Percentiles rank a stretch among this genome's conserved stretches.
Conservation (phyloP, 2,888 invertebrate species). For the Lasioglossum leucozonium region DNA sequence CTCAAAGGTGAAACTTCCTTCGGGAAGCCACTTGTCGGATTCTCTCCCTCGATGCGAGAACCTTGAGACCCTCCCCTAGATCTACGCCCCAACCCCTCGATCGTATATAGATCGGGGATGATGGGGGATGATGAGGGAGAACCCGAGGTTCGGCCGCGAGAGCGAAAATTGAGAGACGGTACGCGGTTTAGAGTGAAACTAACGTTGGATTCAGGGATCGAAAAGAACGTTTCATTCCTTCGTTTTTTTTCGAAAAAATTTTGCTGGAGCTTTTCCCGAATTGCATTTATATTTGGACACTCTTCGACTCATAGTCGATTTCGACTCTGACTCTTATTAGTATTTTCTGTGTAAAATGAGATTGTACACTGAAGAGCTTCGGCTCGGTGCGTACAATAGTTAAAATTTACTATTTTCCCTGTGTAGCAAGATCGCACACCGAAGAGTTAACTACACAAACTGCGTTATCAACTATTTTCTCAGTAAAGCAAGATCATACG, state of each 20-base stretch:
- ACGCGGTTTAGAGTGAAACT: background rate
- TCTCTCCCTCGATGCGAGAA: conserved; percentile 49
- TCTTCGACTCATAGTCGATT: too few species aligned
- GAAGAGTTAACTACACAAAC: too few species aligned
- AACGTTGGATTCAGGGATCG: background rate
- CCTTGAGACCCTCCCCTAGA: conserved; percentile 14
- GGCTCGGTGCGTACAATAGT: too few species aligned
- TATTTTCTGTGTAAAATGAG: too few species aligned
- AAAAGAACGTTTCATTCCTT: background rate
- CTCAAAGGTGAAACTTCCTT: conserved; percentile 47
- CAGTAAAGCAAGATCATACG: too few species aligned
- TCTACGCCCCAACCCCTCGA: background rate
- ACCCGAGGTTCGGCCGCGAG: background rate
- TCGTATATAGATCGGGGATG: background rate
- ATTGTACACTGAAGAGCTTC: too few species aligned
- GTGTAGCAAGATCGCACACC: too few species aligned
- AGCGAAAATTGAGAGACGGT: background rate
- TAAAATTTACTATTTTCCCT: too few species aligned
- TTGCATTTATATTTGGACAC: too few species aligned
- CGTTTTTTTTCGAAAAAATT: background rate
- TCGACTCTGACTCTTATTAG: too few species aligned
- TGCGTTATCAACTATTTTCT: too few species aligned
- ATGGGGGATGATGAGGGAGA: background rate
- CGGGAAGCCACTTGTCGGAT: conserved; percentile 69
- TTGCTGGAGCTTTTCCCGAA: background rate